Evolutionary conservation across 2,797 vertebrate species (phyloP), one percentile per base, ranked within the genome.

Genomic region (Diceros bicornis): DNA sequence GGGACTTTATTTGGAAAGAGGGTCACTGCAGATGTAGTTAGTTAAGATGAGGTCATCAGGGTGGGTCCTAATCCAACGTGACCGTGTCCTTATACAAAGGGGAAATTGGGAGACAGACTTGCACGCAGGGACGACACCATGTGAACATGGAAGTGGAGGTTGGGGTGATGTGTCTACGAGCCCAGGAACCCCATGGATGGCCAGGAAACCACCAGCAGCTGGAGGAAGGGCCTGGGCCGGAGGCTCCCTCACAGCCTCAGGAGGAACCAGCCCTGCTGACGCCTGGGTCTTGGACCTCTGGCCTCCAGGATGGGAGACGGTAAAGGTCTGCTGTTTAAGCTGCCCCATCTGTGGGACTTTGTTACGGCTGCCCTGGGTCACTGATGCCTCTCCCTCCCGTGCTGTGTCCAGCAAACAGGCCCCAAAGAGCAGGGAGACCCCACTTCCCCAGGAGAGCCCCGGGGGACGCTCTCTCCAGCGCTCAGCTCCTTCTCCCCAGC

Each of bases 271-370:
- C 27, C 17, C 64, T 14, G 10, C 7, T 21, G 25, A 2, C 25
- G 2, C 20, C 29, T 4, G 7, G 34, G 13, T 5, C 34, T 34
- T 34, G 2, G 34, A 4, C 25, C 25, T n/a, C 8, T 37, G 7
- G 55, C 25, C 50, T 27, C 66, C 4, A 11, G n/a, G 41, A 18
- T 17, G 5, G 23, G 47, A 47, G 82, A 59, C 25, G 8, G n/a
- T 1, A 11, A 14, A 6, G 0, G 37, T 4, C 37, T 59, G 14
- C 61, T 6, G 29, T 14, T 7, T 0, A 6, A 50, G 4, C 14
- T 2, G 0, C n/a, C 13, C 27, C 6, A 9, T 21, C n/a, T 2
- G 3, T 37, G 64, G n/a, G 5, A 8, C 27, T 21, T 4, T 4
- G 17, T 16, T 11, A 3, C 2, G 7, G 47, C 27, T 18, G 7